Evolutionary conservation across 2,797 vertebrate species (phyloP), one percentile per base, ranked within the genome.

Genomic region (Onychomys torridus): DNA sequence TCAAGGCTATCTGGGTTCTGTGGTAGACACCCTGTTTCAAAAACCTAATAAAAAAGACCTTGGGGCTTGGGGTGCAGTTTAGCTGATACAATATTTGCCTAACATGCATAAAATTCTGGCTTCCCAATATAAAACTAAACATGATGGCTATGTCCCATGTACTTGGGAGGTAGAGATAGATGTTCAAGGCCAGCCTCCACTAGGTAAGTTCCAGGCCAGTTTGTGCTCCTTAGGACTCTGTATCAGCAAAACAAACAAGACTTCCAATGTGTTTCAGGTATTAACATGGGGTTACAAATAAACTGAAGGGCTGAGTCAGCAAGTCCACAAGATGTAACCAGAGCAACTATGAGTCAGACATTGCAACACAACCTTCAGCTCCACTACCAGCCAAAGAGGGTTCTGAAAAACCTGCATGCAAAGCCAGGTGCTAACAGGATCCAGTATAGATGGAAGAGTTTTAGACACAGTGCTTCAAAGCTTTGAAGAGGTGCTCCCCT

Each of bases 401-500:
- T 73, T 57, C 32, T 77, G 34, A 79, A 91, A 94, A 95, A n/a
- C 63, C 21, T 37, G 43, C 32, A 52, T 27, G 49, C 16, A 57
- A 87, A 73, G 29, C 29, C 81, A 46, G 81, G 67, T 21, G 86
- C 55, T 49, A 40, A 75, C 75, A 8, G 21, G 34, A 37, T 69
- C 82, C 67, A 34, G 43, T 2, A 29, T 17, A 93, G 83, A 96
- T 32, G 52, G 55, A 85, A 55, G 57, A 75, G 43, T 77, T 85
- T 77, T 40, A 63, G 59, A 95, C 37, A 81, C 12, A 89, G 29
- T 76, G 37, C 4, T 93, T 95, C 32, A 32, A 93, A 34, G 25
- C 55, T 81, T 90, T 90, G 27, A 61, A 55, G 91, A 95, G 52
- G 37, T 52, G n/a, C n/a, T n/a, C n/a, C n/a, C n/a, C n/a, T n/a